phyloP scores from a whole-genome alignment of 2,113 vertebrate species.

The Dromiciops gliroides region DNA sequence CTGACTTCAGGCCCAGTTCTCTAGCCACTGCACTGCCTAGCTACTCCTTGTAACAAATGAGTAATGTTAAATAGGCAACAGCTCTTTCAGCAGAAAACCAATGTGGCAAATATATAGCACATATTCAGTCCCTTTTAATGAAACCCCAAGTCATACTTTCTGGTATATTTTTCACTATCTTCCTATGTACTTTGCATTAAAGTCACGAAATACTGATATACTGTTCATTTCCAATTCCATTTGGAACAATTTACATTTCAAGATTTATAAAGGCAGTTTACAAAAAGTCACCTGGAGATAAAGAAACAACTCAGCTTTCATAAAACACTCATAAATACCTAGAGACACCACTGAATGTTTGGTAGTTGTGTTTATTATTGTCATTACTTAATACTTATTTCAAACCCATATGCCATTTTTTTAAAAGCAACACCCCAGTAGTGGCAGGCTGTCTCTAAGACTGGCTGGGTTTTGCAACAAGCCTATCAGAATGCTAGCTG shows the following conservation, averaged over 20 bases:
- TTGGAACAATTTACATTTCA: conserved; percentile 27
- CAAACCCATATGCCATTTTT: not conserved
- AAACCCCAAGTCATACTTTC: not conserved
- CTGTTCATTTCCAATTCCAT: conserved; percentile 13
- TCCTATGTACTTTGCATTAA: not conserved
- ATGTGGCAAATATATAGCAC: not conserved
- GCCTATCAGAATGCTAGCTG: not conserved
- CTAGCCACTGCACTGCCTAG: not conserved
- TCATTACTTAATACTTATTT: not conserved
- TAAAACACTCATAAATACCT: not conserved
- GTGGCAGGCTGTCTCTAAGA: not conserved
- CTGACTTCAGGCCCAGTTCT: not conserved
- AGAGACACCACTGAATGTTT: not conserved
- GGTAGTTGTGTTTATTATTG: not conserved
- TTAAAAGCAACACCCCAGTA: not conserved
- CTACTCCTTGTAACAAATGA: not conserved
- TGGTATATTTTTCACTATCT: not conserved
- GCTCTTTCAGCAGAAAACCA: not conserved
- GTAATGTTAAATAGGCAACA: not conserved
- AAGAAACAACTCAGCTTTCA: not conserved
- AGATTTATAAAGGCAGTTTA: not conserved
- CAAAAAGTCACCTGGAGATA: not conserved
- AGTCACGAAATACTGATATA: not conserved
- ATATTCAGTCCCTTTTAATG: not conserved
- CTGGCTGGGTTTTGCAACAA: not conserved